Evolutionary conservation across 2,888 invertebrate genomes (phyloP), one percentile per base, ranked within the genome.

Genomic region (Agriotes lineatus): DNA sequence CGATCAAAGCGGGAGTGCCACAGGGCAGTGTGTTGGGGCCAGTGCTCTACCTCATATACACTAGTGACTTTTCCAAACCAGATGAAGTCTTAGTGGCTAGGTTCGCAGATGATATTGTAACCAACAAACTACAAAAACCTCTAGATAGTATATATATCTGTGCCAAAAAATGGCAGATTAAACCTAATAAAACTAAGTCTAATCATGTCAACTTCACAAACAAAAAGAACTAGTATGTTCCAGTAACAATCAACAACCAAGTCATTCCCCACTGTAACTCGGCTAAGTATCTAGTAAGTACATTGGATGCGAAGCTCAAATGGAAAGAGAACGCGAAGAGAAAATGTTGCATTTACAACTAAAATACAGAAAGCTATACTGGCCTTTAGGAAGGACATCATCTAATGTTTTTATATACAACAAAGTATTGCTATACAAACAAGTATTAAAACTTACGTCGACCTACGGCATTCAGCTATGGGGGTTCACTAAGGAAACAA

Each of bases 251-350:
- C n/a, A 48, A 48, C 22, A 48, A 48, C 48, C 48, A 48, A 48
- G 12, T 10, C 2, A 52, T 52, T 42, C 45, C 54, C 25, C 37
- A 60, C 20, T 48, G 48, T 54, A 60, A 54, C 30, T 16, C 67
- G 30, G 67, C 60, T 20, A 60, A 67, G 50, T 60, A 60, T 30
- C 16, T 60, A 22, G 54, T n/a, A n/a, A n/a, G n/a, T 52, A 60
- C 39, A 37, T 30, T 52, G 10, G 52, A 30, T 30, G 52, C 59
- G n/a, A 60, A 60, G n/a, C 33, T 60, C 25, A 18, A 48, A 18
- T 60, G 44, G 45, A 60, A 30, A 37, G 12, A 42, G 18, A 58
- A 58, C 22, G 56, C 52, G 20, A 66, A 59, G 45, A 59, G 52
- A 42, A 66, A 66, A 37, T 42, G 48, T 22, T 2, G 1, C 6